A percentile compares a stretch with the other conserved stretches of the same genome.
Conservation (phyloP, 2,888 invertebrate species). For the Cremastobaeus sp. region DNA sequence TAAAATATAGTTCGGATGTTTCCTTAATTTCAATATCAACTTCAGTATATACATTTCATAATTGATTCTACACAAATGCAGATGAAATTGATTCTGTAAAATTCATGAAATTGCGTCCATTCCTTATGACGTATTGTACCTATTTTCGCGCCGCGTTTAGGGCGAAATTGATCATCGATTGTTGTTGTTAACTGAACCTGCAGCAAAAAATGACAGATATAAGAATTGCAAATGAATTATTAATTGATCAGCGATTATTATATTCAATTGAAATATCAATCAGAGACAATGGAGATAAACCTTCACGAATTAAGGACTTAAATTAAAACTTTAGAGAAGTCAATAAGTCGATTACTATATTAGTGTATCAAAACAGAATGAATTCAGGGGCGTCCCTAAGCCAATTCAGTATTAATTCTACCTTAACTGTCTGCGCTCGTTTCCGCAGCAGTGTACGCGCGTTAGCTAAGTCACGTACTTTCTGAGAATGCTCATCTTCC, state of each 20-base stretch:
- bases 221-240: too few relatives aligned
- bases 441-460: slow-evolving; percentile 52
- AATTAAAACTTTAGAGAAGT: slow-evolving; percentile 1
- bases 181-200: too few relatives aligned
- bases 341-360: slow-evolving; percentile 10
- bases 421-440: slow-evolving; percentile 62
- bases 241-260: not conserved
- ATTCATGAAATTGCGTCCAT: too few relatives aligned
- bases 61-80: slow-evolving; percentile 23
- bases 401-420: slow-evolving; percentile 63
- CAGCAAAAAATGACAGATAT: too few relatives aligned
- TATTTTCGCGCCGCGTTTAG: too few relatives aligned
- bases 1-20: too few relatives aligned
- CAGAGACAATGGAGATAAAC: not conserved
- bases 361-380: slow-evolving; percentile 63
- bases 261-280: not conserved
- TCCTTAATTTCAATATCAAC: not conserved
- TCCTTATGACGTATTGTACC: too few relatives aligned
- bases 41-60: not conserved
- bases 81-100: slow-evolving; percentile 53
- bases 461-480: too few relatives aligned
- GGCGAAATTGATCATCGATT: too few relatives aligned
- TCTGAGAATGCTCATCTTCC: too few relatives aligned
- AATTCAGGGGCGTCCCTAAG: slow-evolving; percentile 73
- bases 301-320: slow-evolving; percentile 52